Percentiles rank a stretch among this genome's conserved stretches.
These are phyloP conservation scores for Psilopsiagon aurifrons DNA, from an alignment of 2,113 vertebrate species.

Conservation along the genomic window DNA sequence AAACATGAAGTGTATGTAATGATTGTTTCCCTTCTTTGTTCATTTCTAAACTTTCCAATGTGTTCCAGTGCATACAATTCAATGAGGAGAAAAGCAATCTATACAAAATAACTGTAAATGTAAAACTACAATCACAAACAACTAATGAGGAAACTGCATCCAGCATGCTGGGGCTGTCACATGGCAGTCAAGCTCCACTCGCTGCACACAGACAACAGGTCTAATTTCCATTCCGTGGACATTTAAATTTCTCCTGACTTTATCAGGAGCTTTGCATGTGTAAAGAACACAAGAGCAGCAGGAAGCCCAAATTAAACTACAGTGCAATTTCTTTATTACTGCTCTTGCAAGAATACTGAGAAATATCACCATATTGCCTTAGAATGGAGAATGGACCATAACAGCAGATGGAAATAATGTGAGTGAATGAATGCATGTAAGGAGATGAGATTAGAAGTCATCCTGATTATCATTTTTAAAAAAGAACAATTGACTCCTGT, in stretches of 20 bases:
- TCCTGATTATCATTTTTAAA: conserved; percentile 23
- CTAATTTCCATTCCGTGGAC: not conserved
- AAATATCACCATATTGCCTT: conserved; percentile 5
- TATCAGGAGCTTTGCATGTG: not conserved
- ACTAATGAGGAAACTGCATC: not conserved
- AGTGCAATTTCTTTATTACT: not conserved
- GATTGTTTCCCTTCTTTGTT: not conserved
- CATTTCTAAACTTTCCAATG: not conserved
- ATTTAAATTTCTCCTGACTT: not conserved
- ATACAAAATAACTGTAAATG: not conserved
- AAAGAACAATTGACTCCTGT: conserved; percentile 22
- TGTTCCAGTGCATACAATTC: not conserved
- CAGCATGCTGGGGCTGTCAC: not conserved
- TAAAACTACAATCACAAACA: not conserved
- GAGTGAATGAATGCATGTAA: not conserved
- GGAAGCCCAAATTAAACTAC: not conserved
- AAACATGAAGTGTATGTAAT: not conserved
- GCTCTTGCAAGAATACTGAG: not conserved
- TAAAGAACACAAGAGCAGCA: not conserved
- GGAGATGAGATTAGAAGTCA: conserved; percentile 12
- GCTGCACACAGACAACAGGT: not conserved
- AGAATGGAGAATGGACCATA: not conserved
- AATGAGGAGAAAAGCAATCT: not conserved
- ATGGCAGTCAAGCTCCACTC: not conserved
- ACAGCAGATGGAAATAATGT: conserved; percentile 8